Evolutionary conservation across 2,888 invertebrate genomes (phyloP).

Genomic region (Uropetala carovei): DNA sequence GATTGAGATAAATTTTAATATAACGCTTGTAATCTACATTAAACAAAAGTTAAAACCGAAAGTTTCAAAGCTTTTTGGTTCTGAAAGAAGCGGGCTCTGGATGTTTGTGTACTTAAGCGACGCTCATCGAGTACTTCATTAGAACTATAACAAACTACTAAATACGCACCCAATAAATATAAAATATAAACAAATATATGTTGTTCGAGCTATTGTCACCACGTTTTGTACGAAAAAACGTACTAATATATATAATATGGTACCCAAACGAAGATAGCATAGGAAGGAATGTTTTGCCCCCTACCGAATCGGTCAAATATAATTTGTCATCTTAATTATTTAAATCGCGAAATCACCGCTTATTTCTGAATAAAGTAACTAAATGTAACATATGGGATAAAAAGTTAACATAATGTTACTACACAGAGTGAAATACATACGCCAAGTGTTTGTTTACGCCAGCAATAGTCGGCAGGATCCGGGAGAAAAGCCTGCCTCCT

Average conservation of each 20-base stretch:
- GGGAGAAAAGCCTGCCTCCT: conserved; percentile 68
- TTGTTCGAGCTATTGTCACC: neutral
- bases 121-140: conserved; percentile 23
- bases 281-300: conserved; percentile 60
- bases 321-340: conserved; percentile 45
- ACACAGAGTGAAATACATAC: conserved; percentile 52
- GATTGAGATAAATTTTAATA: neutral
- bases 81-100: conserved; percentile 34
- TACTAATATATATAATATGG: conserved; percentile 2
- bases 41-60: neutral
- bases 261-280: conserved; percentile 5
- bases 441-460: conserved; percentile 68
- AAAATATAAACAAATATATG: neutral
- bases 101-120: conserved; percentile 59
- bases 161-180: neutral
- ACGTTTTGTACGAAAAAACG: neutral
- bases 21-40: neutral
- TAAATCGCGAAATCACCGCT: neutral
- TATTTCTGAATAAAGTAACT: neutral
- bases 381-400: neutral
- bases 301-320: conserved; percentile 61
- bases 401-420: conserved; percentile 6
- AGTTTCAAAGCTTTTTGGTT: neutral
- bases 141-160: neutral
- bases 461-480: conserved; percentile 67